Percentiles rank a stretch among this genome's conserved stretches.
Conservation (phyloP, 1,140 invertebrate genomes). For the Drosophila pallidifrons region DNA sequence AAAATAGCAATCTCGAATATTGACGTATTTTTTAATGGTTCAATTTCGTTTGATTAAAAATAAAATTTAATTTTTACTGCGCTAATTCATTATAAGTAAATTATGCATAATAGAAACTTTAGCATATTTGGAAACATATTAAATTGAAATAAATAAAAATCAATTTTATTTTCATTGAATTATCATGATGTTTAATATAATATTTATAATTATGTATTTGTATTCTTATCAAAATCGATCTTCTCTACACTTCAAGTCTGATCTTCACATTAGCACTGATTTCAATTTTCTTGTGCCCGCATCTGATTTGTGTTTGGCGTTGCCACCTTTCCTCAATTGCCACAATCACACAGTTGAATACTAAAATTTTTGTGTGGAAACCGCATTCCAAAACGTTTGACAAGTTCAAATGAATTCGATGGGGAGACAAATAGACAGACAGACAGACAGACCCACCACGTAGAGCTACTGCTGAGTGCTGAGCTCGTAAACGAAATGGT, state of each 20-base stretch:
- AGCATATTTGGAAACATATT: too few relatives aligned
- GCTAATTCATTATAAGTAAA: too few relatives aligned
- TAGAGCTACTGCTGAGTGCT: constrained; percentile 1
- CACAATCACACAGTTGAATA: background rate
- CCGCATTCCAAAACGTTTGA: constrained; percentile 51
- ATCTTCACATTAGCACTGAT: too few relatives aligned
- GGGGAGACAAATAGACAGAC: background rate
- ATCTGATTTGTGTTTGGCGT: background rate
- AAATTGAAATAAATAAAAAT: too few relatives aligned
- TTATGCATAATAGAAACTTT: too few relatives aligned
- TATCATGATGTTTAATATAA: too few relatives aligned
- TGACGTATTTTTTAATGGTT: background rate
- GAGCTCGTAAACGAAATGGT: constrained; percentile 31
- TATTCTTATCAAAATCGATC: too few relatives aligned
- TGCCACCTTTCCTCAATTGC: background rate
- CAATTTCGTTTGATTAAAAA: background rate
- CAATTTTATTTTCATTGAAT: too few relatives aligned
- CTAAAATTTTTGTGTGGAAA: constrained; percentile 12
- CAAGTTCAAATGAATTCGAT: constrained; percentile 45
- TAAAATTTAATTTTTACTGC: too few relatives aligned
- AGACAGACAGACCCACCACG: constrained; percentile 41
- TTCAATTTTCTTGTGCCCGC: background rate
- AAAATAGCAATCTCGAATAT: background rate
- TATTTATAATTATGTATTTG: too few relatives aligned
- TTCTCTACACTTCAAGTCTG: too few relatives aligned